Evolutionary conservation across 2,113 vertebrate genomes (phyloP).

Genomic region (Apeltes quadracus): DNA sequence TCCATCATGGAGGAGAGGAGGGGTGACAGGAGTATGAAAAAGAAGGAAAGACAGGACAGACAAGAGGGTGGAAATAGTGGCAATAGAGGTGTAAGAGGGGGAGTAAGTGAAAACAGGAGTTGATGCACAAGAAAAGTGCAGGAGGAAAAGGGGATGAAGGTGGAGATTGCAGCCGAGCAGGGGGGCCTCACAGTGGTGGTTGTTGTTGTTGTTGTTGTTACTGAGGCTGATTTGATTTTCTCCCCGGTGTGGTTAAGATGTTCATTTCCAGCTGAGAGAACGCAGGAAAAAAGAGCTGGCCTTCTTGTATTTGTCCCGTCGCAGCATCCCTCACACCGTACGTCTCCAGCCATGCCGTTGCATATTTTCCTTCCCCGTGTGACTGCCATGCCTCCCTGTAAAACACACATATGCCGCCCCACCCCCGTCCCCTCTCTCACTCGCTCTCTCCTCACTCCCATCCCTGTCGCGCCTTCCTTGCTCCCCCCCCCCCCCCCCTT

Average conservation of each 20-base stretch:
- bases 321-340: slow-evolving; percentile 8
- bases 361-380: slow-evolving; percentile 22
- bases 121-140: slow-evolving; percentile 12
- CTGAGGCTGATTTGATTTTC: slow-evolving; percentile 23
- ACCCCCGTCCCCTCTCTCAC: slow-evolving; percentile 4
- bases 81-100: neutral
- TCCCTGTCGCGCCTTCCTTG: slow-evolving; percentile 19
- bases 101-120: slow-evolving; percentile 1
- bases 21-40: slow-evolving; percentile 58
- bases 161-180: slow-evolving; percentile 23
- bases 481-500: slow-evolving; percentile 30
- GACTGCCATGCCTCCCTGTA: slow-evolving; percentile 20
- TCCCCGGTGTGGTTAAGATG: slow-evolving; percentile 9
- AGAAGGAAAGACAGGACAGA: neutral
- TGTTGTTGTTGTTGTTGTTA: slow-evolving; percentile 3
- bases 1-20: slow-evolving; percentile 88
- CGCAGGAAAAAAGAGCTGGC: neutral
- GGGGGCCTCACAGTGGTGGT: slow-evolving; percentile 9
- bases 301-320: neutral
- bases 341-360: neutral
- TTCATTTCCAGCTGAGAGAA: slow-evolving; percentile 42
- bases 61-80: slow-evolving; percentile 16
- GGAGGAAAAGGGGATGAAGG: slow-evolving; percentile 17
- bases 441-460: neutral
- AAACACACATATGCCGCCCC: slow-evolving; percentile 19